Percentiles rank a stretch among this genome's conserved stretches.
Conservation (phyloP, 2,797 vertebrate genomes). For the Crax fasciolata region DNA sequence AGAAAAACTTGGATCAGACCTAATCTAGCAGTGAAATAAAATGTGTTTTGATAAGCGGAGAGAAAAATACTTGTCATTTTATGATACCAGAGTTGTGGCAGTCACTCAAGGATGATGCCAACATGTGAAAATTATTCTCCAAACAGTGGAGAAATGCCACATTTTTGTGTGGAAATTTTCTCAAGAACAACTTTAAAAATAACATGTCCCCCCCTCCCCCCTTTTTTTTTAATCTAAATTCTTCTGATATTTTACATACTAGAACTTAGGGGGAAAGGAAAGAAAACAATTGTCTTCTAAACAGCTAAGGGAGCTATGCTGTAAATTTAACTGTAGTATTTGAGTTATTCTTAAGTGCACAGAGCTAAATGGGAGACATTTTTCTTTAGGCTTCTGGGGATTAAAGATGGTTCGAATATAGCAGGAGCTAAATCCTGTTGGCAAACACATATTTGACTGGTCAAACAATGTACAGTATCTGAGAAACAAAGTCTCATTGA, state of each 20-base stretch:
- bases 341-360: slow-evolving; percentile 71
- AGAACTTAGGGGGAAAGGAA: slow-evolving; percentile 57
- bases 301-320: slow-evolving; percentile 61
- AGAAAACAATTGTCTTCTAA: slow-evolving; percentile 70
- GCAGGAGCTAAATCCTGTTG: slow-evolving; percentile 63
- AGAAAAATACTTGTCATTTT: slow-evolving; percentile 62
- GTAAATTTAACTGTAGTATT: slow-evolving; percentile 73
- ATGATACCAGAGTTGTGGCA: slow-evolving; percentile 52
- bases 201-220: not conserved
- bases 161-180: slow-evolving; percentile 65
- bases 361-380: slow-evolving; percentile 67
- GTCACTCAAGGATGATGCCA: slow-evolving; percentile 50
- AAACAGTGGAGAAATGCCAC: slow-evolving; percentile 45
- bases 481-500: slow-evolving; percentile 40
- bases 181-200: slow-evolving; percentile 64
- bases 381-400: slow-evolving; percentile 68
- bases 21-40: slow-evolving; percentile 77
- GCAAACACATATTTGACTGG: slow-evolving; percentile 29
- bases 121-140: slow-evolving; percentile 59
- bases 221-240: slow-evolving; percentile 66
- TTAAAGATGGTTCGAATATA: slow-evolving; percentile 71
- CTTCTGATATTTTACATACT: slow-evolving; percentile 73
- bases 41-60: slow-evolving; percentile 76
- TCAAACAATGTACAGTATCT: slow-evolving; percentile 25
- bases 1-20: slow-evolving; percentile 72